phyloP scores from a whole-genome alignment of 2,797 vertebrate genomes.

The Tauraco hartlaubi region DNA sequence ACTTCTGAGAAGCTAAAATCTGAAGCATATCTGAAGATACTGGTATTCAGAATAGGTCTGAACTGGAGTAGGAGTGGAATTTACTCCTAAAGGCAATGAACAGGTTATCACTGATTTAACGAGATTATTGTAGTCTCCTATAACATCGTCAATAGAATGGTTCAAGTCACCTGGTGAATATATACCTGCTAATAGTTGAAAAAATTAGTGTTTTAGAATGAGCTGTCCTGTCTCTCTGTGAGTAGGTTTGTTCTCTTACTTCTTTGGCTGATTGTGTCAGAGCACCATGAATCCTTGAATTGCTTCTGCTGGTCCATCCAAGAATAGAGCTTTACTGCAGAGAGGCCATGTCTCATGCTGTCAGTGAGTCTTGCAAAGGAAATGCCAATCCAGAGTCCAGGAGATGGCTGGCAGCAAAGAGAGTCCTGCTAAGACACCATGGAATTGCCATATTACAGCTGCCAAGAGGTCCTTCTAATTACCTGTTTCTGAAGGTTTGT shows the following conservation, averaged over 20 bases:
- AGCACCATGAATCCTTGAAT: not conserved
- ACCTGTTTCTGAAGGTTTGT: not conserved
- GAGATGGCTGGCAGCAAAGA: not conserved
- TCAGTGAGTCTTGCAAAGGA: not conserved
- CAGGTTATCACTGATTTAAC: not conserved
- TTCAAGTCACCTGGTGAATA: not conserved
- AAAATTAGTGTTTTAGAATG: not conserved
- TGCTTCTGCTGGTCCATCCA: not conserved
- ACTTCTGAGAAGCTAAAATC: not conserved
- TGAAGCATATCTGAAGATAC: not conserved
- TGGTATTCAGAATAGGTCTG: not conserved
- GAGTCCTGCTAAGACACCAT: not conserved
- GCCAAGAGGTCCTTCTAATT: not conserved
- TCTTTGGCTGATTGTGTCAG: not conserved
- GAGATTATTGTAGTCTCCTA: not conserved
- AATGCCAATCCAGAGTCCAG: not conserved
- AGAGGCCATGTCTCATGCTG: not conserved
- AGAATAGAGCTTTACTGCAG: not conserved
- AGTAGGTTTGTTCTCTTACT: not conserved
- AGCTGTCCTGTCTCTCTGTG: not conserved
- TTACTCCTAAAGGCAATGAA: not conserved
- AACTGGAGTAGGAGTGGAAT: not conserved
- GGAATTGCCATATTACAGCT: not conserved
- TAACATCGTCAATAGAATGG: not conserved
- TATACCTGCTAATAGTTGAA: not conserved